Percentiles rank a stretch among this genome's conserved stretches.
Conservation (phyloP, 2,113 vertebrate species). For the Pluvialis apricaria region DNA sequence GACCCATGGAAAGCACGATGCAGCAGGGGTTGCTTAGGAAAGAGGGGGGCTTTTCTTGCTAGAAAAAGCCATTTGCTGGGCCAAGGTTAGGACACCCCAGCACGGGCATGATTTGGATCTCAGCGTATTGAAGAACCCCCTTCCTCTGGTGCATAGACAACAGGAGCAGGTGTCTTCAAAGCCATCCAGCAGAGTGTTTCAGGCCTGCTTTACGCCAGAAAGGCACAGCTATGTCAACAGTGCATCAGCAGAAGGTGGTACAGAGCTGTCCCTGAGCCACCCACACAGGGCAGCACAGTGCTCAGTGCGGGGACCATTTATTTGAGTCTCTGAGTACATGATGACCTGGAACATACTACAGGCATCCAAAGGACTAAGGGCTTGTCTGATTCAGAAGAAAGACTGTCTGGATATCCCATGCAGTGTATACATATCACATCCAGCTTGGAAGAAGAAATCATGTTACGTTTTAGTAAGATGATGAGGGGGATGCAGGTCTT, state of each 20-base stretch:
- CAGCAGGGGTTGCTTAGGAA: neutral
- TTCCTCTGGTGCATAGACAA: neutral
- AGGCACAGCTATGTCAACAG: neutral
- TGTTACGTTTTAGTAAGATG: neutral
- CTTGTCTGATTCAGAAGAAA: neutral
- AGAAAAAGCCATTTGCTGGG: neutral
- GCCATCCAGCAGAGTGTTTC: neutral
- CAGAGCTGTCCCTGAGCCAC: no score
- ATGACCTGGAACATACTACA: neutral
- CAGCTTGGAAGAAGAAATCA: neutral
- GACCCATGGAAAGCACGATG: neutral
- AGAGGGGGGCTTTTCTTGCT: neutral
- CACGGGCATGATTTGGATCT: rapidly evolving
- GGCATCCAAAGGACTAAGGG: neutral
- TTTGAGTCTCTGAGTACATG: neutral
- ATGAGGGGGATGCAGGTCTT: neutral
- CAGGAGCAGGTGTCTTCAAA: neutral
- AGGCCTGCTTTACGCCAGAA: neutral
- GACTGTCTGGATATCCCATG: neutral
- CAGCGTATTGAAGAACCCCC: neutral
- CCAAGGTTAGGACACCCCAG: neutral
- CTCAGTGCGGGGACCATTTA: neutral
- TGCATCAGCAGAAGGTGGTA: neutral
- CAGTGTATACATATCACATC: no score
- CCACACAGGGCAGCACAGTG: neutral